Percentiles rank a stretch among this genome's conserved stretches.
Evolutionary conservation across 1,140 invertebrate genomes (phyloP).

Genomic region (Medauroidea extradentata): DNA sequence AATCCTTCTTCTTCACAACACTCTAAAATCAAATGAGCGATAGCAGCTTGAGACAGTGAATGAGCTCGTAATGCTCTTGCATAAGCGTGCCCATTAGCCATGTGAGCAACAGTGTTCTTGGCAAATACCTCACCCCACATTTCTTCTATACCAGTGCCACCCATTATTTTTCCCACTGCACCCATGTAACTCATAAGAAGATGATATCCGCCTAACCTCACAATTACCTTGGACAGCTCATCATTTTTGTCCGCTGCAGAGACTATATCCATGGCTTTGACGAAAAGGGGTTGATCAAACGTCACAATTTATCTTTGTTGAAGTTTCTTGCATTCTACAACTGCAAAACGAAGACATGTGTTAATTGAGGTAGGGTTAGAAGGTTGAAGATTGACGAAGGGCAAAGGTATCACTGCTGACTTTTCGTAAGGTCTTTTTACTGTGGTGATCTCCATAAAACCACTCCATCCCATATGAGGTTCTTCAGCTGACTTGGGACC

Average conservation of each 20-base stretch:
- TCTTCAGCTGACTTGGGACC: too few species aligned
- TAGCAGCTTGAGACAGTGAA: conserved; percentile 1
- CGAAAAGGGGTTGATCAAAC: conserved; percentile 33
- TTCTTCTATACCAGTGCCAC: conserved; percentile 38
- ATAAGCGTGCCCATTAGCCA: neutral
- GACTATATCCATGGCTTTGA: conserved; percentile 44
- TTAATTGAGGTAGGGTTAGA: conserved; percentile 20
- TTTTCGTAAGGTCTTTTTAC: conserved; percentile 18
- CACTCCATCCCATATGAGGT: too few species aligned
- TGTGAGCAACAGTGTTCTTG: neutral
- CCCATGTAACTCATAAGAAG: conserved; percentile 41
- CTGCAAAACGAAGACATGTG: conserved; percentile 19
- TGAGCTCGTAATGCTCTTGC: neutral
- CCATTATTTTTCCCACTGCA: conserved; percentile 37
- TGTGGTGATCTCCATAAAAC: conserved; percentile 25
- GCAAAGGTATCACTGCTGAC: conserved; percentile 17
- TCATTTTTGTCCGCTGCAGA: neutral
- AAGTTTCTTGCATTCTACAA: conserved; percentile 8
- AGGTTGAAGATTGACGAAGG: conserved; percentile 21
- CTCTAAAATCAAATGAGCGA: neutral
- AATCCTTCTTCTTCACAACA: too few species aligned
- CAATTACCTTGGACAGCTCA: conserved; percentile 18
- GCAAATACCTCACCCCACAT: conserved; percentile 30
- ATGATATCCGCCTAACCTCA: conserved; percentile 34
- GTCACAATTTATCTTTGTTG: conserved; percentile 24